Evolutionary conservation across 2,888 invertebrate species (phyloP).

Genomic region (Eupsilia transversa): DNA sequence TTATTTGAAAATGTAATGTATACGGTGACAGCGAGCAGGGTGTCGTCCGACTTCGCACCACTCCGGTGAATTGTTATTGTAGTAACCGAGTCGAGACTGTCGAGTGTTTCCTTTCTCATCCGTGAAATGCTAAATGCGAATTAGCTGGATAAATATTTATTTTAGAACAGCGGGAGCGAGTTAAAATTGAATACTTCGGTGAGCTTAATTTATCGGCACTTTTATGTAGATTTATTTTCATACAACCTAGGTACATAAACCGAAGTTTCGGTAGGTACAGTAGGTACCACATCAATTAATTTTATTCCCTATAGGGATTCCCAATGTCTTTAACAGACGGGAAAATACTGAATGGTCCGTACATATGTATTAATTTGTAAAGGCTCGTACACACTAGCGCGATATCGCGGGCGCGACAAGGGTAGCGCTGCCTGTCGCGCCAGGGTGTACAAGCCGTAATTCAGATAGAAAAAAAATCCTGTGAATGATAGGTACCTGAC

Average conservation of each 20-base stretch:
- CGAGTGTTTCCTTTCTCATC: constrained; percentile 86
- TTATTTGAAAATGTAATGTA: constrained; percentile 69
- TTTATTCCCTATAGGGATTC: too few species aligned
- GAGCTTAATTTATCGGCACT: constrained; percentile 35
- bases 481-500: too few species aligned
- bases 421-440: too few species aligned
- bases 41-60: constrained; percentile 71
- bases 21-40: constrained; percentile 67
- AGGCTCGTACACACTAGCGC: too few species aligned
- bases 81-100: constrained; percentile 86
- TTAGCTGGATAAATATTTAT: constrained; percentile 89
- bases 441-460: too few species aligned
- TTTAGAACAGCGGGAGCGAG: constrained; percentile 83
- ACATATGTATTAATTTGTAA: too few species aligned
- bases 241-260: neutral
- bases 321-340: neutral
- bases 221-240: neutral
- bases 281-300: neutral
- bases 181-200: constrained; percentile 81
- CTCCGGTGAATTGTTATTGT: constrained; percentile 83
- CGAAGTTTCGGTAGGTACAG: neutral
- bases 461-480: too few species aligned
- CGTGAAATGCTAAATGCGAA: constrained; percentile 87
- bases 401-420: too few species aligned
- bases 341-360: neutral